Conservation (phyloP, 2,797 vertebrate species). For the Allobates femoralis region DNA sequence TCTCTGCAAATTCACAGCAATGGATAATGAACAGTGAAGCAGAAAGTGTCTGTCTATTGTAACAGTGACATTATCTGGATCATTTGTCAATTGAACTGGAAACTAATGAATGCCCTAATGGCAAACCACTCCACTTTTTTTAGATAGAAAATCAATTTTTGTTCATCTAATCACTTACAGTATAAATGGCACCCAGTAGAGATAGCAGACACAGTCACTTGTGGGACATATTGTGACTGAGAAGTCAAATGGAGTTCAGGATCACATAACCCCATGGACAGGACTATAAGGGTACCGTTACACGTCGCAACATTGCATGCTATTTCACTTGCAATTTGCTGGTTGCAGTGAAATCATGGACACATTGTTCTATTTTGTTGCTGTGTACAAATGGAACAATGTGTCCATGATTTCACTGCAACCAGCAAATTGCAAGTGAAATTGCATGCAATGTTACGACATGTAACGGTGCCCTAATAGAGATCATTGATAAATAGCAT, state of each 20-base stretch:
- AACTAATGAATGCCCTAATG: not conserved
- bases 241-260: not conserved
- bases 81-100: not conserved
- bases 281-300: no score
- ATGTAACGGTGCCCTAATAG: no score
- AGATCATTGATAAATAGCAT: no score
- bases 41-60: conserved; percentile 14
- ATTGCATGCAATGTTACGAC: no score
- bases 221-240: not conserved
- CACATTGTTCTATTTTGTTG: no score
- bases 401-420: no score
- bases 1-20: conserved; percentile 21
- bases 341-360: no score
- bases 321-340: no score
- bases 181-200: not conserved
- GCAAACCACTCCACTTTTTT: not conserved
- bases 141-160: not conserved
- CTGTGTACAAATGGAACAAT: no score
- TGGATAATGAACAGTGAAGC: conserved; percentile 43
- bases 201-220: not conserved
- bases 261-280: not conserved
- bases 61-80: not conserved
- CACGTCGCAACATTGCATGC: no score
- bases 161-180: not conserved
- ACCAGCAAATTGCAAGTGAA: no score